Base-by-base conservation (phyloP, 2,113 vertebrate genomes). In the Stigmatopora argus region DNA sequence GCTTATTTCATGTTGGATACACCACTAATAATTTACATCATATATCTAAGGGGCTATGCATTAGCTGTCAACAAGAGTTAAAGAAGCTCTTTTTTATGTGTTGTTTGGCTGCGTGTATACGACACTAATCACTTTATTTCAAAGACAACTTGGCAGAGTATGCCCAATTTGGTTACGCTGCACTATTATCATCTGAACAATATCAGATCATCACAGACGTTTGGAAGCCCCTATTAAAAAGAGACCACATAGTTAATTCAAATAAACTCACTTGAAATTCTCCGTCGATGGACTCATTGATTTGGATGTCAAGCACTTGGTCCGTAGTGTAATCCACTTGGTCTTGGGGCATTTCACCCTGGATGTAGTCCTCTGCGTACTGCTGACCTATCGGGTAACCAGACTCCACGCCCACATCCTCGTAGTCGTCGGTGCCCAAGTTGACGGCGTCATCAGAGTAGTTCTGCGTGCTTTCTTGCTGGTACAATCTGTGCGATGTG, bases 281-380 rank as follows among this genome's bases (percentile, higher is more conserved):
- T 52, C 89, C 83, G 71, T 99, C 97, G 66, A 98, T 71, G 38
- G 95, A 93, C 73, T 99, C 97, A 87, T 91, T 94, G 92, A 99
- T 95, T 89, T 96, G 92, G 69, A 99, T 91, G 88, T 98, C 96
- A 77, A 98, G 75, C 86, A 98, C 95, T 88, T 94, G 95, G 80
- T 96, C 94, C 64, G 74, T 91, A 9, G 73, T 75, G 73, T 96
- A 96, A 72, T 93, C 93, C 74, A 92, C 89, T 69, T 93, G 93
- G 74, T 93, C 92, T 71, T 92, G 93, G 1, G 87, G 70, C 82
- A 94, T 73, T 52, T 91, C 92, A 71, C 86, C 91, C 83, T 80
- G 85, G 52, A 89, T 90, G 65, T 94, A 96, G 57, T 90, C 86
- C 21, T 88, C 92, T 0, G 86, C 62, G 74, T 94, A 95, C 26